A percentile compares a stretch with the other conserved stretches of the same genome.
Conservation (phyloP, 2,113 vertebrate genomes). For the Puma concolor region DNA sequence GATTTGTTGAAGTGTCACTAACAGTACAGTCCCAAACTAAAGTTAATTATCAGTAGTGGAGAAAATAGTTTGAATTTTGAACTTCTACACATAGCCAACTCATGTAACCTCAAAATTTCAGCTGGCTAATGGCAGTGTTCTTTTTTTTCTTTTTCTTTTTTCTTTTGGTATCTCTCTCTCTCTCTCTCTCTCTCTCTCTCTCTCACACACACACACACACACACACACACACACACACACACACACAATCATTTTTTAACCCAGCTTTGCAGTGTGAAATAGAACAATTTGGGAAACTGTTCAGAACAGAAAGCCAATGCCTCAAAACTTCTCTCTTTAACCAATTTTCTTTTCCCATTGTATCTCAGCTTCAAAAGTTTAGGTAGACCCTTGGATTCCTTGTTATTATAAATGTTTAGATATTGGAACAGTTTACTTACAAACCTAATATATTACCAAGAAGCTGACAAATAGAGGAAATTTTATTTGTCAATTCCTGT, state of each 20-base stretch:
- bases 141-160: background rate
- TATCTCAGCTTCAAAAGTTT: background rate
- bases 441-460: background rate
- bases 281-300: background rate
- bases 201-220: background rate
- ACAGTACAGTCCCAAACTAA: background rate
- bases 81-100: conserved; percentile 23
- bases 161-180: too few species aligned
- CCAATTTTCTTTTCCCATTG: background rate
- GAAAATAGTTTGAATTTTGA: conserved; percentile 46
- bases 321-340: background rate
- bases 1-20: background rate
- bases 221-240: background rate
- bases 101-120: conserved; percentile 42
- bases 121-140: background rate
- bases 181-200: background rate
- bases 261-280: background rate
- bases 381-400: background rate
- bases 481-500: background rate
- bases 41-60: conserved; percentile 23
- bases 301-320: background rate
- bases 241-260: background rate
- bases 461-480: background rate
- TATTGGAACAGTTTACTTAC: conserved; percentile 1
- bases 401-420: background rate